Conservation (phyloP, 2,797 vertebrate genomes). For the Falco columbarius region DNA sequence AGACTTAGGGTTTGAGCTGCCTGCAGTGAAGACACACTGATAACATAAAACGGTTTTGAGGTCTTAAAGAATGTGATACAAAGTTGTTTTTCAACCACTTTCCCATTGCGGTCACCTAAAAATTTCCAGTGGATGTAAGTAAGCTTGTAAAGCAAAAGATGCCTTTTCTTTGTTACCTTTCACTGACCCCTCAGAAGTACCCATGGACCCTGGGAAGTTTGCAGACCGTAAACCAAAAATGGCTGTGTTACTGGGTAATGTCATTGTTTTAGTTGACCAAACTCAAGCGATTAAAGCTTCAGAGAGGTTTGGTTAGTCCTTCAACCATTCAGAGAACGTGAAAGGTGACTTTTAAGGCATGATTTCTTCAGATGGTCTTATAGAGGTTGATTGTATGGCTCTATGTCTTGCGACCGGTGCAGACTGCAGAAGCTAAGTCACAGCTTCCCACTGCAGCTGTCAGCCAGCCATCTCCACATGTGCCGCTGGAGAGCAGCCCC, state of each 20-base stretch:
- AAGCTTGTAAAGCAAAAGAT: neutral
- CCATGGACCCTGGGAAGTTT: neutral
- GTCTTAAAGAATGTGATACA: neutral
- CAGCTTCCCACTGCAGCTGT: accelerated
- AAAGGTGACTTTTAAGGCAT: neutral
- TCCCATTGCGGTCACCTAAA: neutral
- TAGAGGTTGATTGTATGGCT: neutral
- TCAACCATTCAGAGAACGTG: neutral
- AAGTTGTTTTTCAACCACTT: neutral
- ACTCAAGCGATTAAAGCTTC: neutral
- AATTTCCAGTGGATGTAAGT: neutral
- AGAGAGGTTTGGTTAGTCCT: neutral
- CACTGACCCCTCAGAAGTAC: neutral
- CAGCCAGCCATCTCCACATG: neutral
- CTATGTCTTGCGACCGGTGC: neutral
- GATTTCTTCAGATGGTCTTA: neutral
- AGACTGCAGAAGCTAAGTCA: neutral
- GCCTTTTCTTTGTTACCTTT: neutral
- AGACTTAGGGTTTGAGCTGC: neutral
- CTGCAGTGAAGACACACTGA: neutral
- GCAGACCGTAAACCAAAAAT: neutral
- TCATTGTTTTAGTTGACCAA: neutral
- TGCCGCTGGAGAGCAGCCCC: neutral
- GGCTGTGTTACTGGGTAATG: neutral
- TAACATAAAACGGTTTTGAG: neutral